Percentiles rank a stretch among this genome's conserved stretches.
Conservation (phyloP, 2,797 vertebrate genomes). For the Echeneis naucrates region DNA sequence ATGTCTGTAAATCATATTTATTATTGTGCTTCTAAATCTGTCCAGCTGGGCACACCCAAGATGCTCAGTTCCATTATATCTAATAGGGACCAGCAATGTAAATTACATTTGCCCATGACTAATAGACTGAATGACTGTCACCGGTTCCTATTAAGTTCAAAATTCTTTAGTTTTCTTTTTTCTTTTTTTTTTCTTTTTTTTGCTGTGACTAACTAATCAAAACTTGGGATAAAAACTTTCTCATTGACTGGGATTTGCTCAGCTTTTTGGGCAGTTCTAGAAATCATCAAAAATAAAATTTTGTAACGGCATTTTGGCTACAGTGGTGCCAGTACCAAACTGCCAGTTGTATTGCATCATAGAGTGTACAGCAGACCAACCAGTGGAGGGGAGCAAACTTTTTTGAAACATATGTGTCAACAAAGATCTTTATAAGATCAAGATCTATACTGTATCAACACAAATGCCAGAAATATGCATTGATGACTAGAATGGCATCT, state of each 20-base stretch:
- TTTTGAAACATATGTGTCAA: background rate
- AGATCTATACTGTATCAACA: background rate
- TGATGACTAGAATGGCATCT: background rate
- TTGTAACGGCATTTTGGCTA: background rate
- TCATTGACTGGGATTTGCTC: too few species aligned
- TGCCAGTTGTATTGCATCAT: background rate
- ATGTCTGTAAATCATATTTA: background rate
- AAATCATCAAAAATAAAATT: background rate
- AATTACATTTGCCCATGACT: background rate
- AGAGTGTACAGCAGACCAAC: too few species aligned
- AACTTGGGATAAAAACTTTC: too few species aligned
- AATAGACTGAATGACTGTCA: background rate
- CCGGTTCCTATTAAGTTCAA: background rate
- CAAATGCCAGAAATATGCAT: background rate
- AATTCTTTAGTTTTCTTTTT: background rate
- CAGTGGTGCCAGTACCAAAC: background rate
- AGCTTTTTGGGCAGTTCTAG: too few species aligned
- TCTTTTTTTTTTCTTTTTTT: too few species aligned
- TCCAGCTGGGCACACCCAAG: background rate
- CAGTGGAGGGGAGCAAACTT: background rate
- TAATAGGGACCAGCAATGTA: background rate
- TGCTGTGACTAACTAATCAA: too few species aligned
- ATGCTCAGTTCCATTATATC: background rate
- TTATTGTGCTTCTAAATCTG: background rate
- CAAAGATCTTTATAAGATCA: background rate